Evolutionary conservation across 2,888 invertebrate species (phyloP).

Genomic region (Protonemura montana): DNA sequence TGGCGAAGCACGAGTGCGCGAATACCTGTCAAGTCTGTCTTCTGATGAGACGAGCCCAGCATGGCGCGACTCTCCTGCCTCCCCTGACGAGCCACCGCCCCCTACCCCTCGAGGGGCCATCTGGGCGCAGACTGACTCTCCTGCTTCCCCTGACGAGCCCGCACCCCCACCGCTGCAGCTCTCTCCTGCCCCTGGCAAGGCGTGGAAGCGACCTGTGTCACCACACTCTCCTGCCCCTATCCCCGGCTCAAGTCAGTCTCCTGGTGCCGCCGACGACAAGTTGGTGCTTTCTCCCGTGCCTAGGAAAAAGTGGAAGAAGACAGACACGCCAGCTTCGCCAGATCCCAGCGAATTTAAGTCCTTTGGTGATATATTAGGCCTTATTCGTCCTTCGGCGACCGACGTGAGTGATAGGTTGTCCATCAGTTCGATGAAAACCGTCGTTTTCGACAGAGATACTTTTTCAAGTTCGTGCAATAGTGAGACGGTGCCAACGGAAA

Average conservation of each 20-base stretch:
- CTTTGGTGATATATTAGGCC: no score
- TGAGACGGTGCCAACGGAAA: background rate
- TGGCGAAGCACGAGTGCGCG: conserved; percentile 61
- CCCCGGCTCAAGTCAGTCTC: background rate
- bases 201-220: conserved; percentile 30
- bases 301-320: conserved; percentile 40
- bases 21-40: conserved; percentile 62
- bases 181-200: conserved; percentile 21
- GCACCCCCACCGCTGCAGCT: background rate
- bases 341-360: background rate
- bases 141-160: conserved; percentile 34
- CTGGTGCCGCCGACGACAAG: background rate
- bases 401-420: conserved; percentile 37
- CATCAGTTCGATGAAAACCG: conserved; percentile 20
- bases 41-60: conserved; percentile 54
- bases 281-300: conserved; percentile 26
- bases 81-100: background rate
- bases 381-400: background rate
- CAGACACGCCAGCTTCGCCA: conserved; percentile 27
- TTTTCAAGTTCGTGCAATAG: background rate
- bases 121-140: conserved; percentile 2
- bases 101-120: background rate
- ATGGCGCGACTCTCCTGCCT: conserved; percentile 28
- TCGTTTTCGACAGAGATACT: conserved; percentile 33
- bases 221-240: background rate